These are phyloP conservation scores for Pyrgilauda ruficollis DNA, from an alignment of 2,113 vertebrate genomes.

Conservation along the genomic window DNA sequence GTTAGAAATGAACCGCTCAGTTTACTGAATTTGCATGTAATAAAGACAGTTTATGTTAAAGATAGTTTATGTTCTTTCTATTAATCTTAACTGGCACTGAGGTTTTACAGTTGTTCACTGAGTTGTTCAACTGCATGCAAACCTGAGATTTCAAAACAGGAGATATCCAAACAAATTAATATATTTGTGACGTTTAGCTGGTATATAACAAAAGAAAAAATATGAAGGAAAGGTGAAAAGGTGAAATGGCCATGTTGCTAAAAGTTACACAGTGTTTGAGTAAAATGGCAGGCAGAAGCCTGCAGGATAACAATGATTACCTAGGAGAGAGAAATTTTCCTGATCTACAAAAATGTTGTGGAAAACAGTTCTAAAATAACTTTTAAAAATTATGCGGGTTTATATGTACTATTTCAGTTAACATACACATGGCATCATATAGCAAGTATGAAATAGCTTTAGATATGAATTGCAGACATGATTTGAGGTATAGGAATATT, in stretches of 20 bases:
- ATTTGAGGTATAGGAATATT: neutral
- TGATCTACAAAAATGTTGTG: neutral
- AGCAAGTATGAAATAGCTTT: neutral
- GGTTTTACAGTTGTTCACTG: neutral
- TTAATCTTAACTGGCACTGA: neutral
- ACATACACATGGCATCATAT: neutral
- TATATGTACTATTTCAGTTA: neutral
- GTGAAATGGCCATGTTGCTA: neutral
- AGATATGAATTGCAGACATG: neutral
- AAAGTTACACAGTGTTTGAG: neutral
- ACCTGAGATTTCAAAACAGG: neutral
- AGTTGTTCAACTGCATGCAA: neutral
- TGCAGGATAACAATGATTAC: neutral
- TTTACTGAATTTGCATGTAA: neutral
- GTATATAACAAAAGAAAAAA: neutral
- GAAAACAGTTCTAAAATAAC: neutral
- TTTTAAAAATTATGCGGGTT: neutral
- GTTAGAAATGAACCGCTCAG: neutral
- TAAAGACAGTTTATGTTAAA: neutral
- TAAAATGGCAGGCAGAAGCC: neutral
- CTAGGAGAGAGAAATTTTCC: neutral
- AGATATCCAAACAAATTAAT: neutral
- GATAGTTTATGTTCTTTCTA: neutral
- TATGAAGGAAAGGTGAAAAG: neutral
- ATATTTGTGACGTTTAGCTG: neutral